Evolutionary conservation across 1,140 invertebrate species (phyloP).

Genomic region (Globodera ellingtonae): DNA sequence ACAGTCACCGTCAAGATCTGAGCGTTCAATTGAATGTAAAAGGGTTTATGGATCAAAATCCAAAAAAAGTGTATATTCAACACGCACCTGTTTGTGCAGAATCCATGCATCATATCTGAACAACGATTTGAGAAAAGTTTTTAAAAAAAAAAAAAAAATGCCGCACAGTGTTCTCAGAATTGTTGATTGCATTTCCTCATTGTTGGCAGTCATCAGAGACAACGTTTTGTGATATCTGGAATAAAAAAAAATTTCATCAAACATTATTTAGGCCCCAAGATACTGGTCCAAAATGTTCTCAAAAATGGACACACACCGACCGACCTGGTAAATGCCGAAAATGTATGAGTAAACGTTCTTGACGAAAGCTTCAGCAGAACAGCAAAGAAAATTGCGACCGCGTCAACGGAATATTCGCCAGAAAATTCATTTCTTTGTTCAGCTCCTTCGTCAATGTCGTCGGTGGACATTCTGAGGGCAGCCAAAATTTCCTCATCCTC

Average conservation of each 20-base stretch:
- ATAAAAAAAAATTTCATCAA: conserved; percentile 43
- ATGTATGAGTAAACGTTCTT: conserved; percentile 96
- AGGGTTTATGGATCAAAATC: too few species aligned
- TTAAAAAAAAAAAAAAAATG: background rate
- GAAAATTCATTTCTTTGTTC: conserved; percentile 10
- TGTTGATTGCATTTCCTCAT: conserved; percentile 92
- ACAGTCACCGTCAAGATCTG: conserved; percentile 79
- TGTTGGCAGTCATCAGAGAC: conserved; percentile 72
- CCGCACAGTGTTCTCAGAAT: conserved; percentile 80
- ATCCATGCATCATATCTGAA: conserved; percentile 82
- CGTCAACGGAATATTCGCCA: conserved; percentile 65
- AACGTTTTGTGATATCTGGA: conserved; percentile 84
- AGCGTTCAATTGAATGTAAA: too few species aligned
- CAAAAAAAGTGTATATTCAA: too few species aligned
- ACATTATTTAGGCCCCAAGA: too few species aligned
- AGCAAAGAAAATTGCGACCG: conserved; percentile 95
- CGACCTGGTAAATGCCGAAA: conserved; percentile 91
- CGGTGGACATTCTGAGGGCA: conserved; percentile 70
- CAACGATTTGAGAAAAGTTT: background rate
- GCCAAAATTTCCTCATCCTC: conserved; percentile 86
- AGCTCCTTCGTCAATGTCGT: conserved; percentile 15
- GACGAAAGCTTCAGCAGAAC: conserved; percentile 87
- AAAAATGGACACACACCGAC: conserved; percentile 32
- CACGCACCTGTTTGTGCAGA: conserved; percentile 77
- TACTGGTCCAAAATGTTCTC: background rate